These are phyloP conservation scores for Phaonia tiefii DNA, from an alignment of 2,888 invertebrate genomes.

Conservation along the genomic window DNA sequence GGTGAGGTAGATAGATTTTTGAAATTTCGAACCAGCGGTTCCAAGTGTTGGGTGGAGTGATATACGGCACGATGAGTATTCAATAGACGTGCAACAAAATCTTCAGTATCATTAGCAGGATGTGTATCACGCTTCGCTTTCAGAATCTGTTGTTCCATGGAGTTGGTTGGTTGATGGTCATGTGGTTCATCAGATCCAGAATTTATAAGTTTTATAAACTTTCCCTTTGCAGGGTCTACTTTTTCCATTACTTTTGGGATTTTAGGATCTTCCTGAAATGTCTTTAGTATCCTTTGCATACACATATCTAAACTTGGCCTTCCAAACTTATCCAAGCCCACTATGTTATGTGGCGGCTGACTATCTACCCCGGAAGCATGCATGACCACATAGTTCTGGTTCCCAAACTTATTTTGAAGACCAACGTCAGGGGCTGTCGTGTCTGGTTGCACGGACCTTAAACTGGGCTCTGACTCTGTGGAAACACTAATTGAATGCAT, in stretches of 20 bases:
- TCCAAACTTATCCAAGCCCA: constrained; percentile 38
- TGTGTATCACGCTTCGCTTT: too few species aligned
- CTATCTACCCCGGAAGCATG: constrained; percentile 46
- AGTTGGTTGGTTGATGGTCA: too few species aligned
- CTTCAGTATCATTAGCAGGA: too few species aligned
- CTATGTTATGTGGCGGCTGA: not conserved
- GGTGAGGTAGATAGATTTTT: constrained; percentile 15
- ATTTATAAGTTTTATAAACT: constrained; percentile 47
- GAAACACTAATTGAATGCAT: constrained; percentile 62
- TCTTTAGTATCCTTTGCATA: constrained; percentile 68
- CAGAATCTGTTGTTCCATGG: too few species aligned
- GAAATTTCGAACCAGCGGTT: constrained; percentile 28
- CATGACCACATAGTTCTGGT: constrained; percentile 65
- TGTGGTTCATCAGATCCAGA: too few species aligned
- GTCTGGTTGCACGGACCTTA: constrained; percentile 30
- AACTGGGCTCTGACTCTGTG: constrained; percentile 66
- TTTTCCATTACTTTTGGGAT: constrained; percentile 34
- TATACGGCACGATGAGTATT: constrained; percentile 67
- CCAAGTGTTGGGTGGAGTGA: not conserved
- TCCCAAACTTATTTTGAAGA: constrained; percentile 31
- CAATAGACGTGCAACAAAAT: constrained; percentile 21
- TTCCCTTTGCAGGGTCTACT: constrained; percentile 41
- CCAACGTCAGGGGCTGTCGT: not conserved
- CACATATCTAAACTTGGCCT: constrained; percentile 62
- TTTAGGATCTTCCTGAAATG: constrained; percentile 65